Base-by-base conservation (phyloP, 2,113 vertebrate genomes). In the Corythaixoides concolor region DNA sequence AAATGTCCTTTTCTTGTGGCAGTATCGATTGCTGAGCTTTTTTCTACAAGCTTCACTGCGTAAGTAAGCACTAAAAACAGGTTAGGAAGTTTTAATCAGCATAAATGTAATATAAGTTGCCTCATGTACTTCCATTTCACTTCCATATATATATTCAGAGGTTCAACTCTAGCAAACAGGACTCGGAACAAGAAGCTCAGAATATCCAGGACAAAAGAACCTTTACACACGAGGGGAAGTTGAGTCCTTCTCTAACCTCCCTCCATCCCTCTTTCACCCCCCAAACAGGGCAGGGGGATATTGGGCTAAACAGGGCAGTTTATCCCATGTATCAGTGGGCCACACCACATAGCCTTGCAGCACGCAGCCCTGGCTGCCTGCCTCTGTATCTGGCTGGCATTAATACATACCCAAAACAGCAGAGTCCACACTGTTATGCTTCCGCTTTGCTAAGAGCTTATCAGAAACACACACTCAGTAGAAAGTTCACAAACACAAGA, bases 261-360 rank as follows among this genome's bases (percentile, higher is more conserved):
- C 21, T 85, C 32, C 15, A 12, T 43, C 28, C 28, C 5, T 30
- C 26, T 59, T 9, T 27, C 3, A 6, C 12, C 39, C 7, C 26
- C 7, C 5, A 27, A 15, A 32, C 20, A 26, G 12, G 3, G 3
- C 2, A 2, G 11, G 13, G 11, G 7, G 5, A 5, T 67, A 26
- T 12, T 23, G 32, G 59, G 50, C 58, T 83, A 43, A 69, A 52
- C 47, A 83, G 45, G 21, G 22, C 30, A 52, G 23, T 64, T 86
- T 60, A 58, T 64, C 43, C 43, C 16, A 8, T 16, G 0, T 50
- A 28, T 30, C 69, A 43, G 2, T 11, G 28, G 17, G 37, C 37
- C 90, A 67, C 47, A 32, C 37, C 90, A 67, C 47, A 32, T 5
- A 68, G 43, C 63, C n/a, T 30, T 8, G 58, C 58, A 95, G 78